phyloP scores from a whole-genome alignment of 2,113 vertebrate genomes.

The Penelope pileata region DNA sequence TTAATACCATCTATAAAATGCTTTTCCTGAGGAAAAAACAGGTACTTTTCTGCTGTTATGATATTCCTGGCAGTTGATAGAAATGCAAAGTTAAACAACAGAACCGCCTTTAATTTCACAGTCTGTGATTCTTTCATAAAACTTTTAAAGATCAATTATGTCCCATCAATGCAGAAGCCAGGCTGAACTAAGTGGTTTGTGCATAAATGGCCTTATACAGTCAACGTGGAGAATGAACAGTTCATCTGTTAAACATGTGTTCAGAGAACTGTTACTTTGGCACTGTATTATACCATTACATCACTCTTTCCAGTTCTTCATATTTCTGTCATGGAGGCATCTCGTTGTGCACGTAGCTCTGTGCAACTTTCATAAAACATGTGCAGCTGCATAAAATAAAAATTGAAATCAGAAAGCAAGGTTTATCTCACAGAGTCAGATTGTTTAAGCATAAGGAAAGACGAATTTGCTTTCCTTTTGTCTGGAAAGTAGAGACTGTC shows the following conservation, averaged over 20 bases:
- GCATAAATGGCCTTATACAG: conserved; percentile 60
- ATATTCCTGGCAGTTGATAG: conserved; percentile 31
- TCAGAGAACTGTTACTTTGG: conserved; percentile 47
- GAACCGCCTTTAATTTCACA: conserved; percentile 78
- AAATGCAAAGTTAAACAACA: conserved; percentile 74
- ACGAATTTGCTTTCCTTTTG: neutral
- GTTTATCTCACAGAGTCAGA: neutral
- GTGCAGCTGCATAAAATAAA: neutral
- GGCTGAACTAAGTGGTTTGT: conserved; percentile 77
- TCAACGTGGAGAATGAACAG: conserved; percentile 46
- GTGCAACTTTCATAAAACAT: neutral
- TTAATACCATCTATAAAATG: conserved; percentile 35
- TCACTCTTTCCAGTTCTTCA: conserved; percentile 31
- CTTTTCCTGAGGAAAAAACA: conserved; percentile 36
- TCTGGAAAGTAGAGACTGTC: neutral
- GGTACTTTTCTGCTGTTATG: neutral
- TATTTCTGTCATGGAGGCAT: neutral
- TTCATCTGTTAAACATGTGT: conserved; percentile 57
- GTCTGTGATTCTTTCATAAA: conserved; percentile 76
- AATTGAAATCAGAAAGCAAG: neutral
- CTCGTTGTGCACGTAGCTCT: neutral
- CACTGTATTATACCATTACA: conserved; percentile 27
- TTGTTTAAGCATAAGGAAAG: neutral
- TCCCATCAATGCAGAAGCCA: conserved; percentile 73
- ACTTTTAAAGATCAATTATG: conserved; percentile 79